Base-by-base conservation (phyloP, 2,113 vertebrate species). In the Ellobius talpinus region DNA sequence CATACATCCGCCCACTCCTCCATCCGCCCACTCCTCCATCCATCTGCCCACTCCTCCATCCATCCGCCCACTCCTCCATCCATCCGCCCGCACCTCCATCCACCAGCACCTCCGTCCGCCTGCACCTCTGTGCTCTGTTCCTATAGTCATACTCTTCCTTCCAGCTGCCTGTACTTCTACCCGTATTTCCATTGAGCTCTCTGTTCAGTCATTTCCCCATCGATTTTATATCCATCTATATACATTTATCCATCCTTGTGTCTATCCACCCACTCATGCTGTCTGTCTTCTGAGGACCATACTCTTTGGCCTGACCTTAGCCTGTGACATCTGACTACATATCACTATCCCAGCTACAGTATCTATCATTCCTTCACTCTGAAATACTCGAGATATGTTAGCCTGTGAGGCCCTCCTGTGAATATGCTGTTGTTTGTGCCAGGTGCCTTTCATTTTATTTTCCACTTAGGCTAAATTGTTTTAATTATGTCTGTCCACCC, bases 1-100 rank as follows among this genome's bases (percentile, higher is more conserved):
- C 17, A 1, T 55, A 16, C 0, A 1, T 55, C 55, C 0, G 16
- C 14, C 52, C 14, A 3, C 52, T 0, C 52, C 14, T 13, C 9
- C 13, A 2, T 16, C 52, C 14, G 3, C 52, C 52, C 52, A 17
- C 16, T 17, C 52, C 52, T 52, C 13, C 52, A 52, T 16, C 52
- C 14, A 13, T 4, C 52, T 5, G 52, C 55, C 55, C 55, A 6
- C 55, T 4, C 55, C 16, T 0, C 14, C 52, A 5, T 55, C 55
- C 1, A 16, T 16, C 55, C 16, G 55, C 55, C 16, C 55, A 1
- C 5, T 5, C 55, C 55, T 55, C 55, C 4, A 1, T 55, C 52
- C 12, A 6, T 52, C 50, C 12, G 50, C 12, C 50, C 50, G 12
- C 50, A 2, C 50, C 50, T 52, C 55, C 19, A 19, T 21, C 55